Evolutionary conservation across 2,113 vertebrate genomes (phyloP).

Genomic region (Chaenogobius annularis): DNA sequence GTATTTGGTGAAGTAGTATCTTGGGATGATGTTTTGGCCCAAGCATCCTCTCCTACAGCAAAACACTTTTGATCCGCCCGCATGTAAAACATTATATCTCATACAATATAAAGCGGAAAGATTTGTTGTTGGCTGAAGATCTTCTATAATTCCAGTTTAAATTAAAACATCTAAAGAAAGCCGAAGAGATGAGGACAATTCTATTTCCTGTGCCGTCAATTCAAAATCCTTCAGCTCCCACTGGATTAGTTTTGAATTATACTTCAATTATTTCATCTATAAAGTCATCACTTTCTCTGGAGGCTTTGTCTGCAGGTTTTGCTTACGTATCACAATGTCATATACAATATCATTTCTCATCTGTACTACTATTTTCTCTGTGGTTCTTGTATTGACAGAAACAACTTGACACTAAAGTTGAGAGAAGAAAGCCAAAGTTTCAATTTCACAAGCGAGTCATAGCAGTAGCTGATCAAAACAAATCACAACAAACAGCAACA

Average conservation of each 20-base stretch:
- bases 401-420: neutral
- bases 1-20: constrained; percentile 44
- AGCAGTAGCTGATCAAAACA: too few species aligned
- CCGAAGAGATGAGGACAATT: neutral
- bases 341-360: neutral
- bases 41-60: constrained; percentile 27
- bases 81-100: neutral
- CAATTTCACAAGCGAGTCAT: neutral
- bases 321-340: neutral
- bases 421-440: neutral
- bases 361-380: neutral
- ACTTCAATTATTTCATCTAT: neutral
- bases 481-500: constrained; percentile 1
- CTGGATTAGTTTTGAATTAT: neutral
- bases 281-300: neutral
- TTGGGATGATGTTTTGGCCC: constrained; percentile 35
- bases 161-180: constrained; percentile 1
- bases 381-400: neutral
- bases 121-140: neutral
- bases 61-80: constrained; percentile 15
- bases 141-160: neutral
- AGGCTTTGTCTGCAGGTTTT: neutral
- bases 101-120: neutral
- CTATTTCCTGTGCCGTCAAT: neutral
- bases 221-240: constrained; percentile 1